A percentile compares a stretch with the other conserved stretches of the same genome.
These are phyloP conservation scores for Ormyrus pomaceus DNA, from an alignment of 2,888 invertebrate species.

Conservation along the genomic window DNA sequence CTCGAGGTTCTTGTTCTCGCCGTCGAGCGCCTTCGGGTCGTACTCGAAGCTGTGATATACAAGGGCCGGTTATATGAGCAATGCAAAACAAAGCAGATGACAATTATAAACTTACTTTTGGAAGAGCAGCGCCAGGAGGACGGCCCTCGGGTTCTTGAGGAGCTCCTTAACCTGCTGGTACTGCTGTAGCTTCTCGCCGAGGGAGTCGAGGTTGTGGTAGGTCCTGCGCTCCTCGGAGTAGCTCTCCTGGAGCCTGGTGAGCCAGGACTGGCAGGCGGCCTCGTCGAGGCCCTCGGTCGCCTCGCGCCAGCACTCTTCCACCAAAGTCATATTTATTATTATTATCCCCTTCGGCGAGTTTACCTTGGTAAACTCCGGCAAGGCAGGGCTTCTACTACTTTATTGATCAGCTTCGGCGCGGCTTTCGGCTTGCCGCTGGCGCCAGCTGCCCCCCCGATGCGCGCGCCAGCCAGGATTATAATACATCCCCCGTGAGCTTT, in stretches of 20 bases:
- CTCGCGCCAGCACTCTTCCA: conserved; percentile 73
- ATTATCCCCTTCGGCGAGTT: neutral
- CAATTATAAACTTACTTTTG: conserved; percentile 77
- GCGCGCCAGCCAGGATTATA: too few species aligned
- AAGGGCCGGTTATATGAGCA: conserved; percentile 1
- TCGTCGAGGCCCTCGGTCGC: conserved; percentile 69
- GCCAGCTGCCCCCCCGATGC: too few species aligned
- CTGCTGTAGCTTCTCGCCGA: conserved; percentile 76
- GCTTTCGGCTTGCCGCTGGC: too few species aligned
- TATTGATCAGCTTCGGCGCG: conserved; percentile 32
- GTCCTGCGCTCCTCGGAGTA: conserved; percentile 76
- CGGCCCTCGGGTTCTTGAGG: conserved; percentile 75
- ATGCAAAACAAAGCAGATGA: neutral
- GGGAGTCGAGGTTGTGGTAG: conserved; percentile 77
- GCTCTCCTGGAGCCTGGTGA: conserved; percentile 70
- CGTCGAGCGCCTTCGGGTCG: conserved; percentile 78
- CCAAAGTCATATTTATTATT: conserved; percentile 54
- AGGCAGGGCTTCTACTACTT: conserved; percentile 50
- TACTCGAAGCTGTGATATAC: conserved; percentile 75
- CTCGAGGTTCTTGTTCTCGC: conserved; percentile 78
- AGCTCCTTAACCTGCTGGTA: conserved; percentile 74
- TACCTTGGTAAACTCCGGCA: conserved; percentile 24
- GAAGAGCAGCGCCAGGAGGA: conserved; percentile 78
- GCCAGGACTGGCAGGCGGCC: conserved; percentile 73
- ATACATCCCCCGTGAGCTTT: too few species aligned